phyloP scores from a whole-genome alignment of 2,113 vertebrate species.

The Nanger granti region DNA sequence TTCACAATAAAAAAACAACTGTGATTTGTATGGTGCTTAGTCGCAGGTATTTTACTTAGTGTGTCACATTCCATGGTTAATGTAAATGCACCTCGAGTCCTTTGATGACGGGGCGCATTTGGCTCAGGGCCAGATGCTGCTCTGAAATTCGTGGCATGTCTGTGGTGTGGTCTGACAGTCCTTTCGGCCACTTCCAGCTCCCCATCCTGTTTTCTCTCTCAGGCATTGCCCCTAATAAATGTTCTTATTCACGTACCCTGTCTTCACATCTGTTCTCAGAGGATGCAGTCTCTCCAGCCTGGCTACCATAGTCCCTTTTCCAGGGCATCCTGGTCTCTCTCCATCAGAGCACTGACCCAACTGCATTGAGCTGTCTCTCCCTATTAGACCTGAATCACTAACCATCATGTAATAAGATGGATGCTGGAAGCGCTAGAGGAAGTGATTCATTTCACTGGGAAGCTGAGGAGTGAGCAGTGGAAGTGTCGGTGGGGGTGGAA shows the following conservation, averaged over 20 bases:
- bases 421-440: neutral
- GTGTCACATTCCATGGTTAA: rapidly evolving
- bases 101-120: rapidly evolving
- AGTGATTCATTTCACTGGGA: neutral
- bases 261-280: neutral
- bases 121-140: rapidly evolving
- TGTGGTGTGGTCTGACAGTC: rapidly evolving
- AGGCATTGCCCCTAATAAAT: neutral
- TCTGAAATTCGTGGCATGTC: neutral
- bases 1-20: neutral
- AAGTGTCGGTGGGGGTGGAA: neutral
- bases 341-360: too few species aligned
- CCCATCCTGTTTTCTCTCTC: neutral
- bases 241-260: neutral
- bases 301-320: neutral
- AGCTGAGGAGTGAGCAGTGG: neutral
- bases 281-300: neutral
- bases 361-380: rapidly evolving
- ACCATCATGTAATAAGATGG: neutral
- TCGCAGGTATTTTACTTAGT: neutral
- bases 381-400: neutral
- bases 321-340: neutral
- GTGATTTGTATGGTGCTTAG: neutral
- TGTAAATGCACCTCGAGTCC: neutral
- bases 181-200: neutral